Base-by-base conservation (phyloP, 2,113 vertebrate species). In the Otus sunia region DNA sequence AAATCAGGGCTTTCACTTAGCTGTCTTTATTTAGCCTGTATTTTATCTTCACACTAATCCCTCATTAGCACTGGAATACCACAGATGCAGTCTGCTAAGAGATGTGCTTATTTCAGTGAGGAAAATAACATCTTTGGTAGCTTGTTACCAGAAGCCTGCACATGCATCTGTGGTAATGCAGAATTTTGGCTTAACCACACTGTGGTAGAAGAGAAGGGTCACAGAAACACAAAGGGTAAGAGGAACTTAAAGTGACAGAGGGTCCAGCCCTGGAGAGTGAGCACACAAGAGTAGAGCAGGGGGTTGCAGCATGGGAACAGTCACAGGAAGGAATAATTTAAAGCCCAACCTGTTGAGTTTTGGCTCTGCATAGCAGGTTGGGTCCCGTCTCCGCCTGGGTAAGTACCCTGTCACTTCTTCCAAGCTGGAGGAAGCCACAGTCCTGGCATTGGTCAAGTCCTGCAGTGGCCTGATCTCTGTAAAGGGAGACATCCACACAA, bases 331-430 rank as follows among this genome's bases (percentile, higher is more conserved):
- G 11, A 73, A 76, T 8, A 64, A 20, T 69, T 91, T 66, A 86
- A 96, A 90, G 53, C 52, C 93, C 64, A 64, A 98, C 97, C 93
- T 94, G 2, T 50, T 75, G 18, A 98, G 10, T 29, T 25, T n/a
- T 21, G 97, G 98, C 66, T 98, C 97, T 68, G 80, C 37, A 25
- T 98, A 98, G 93, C 77, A 94, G 67, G 43, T 5, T 59, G 95
- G 82, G 11, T 71, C 79, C 50, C 4, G 78, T 27, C 67, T 96
- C 69, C 68, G 85, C 39, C 81, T 91, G 15, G 30, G 68, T 25
- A 49, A 23, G 45, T 15, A 22, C 18, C 3, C 15, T 52, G 62
- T 36, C 13, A 1, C 27, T 32, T 77, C 86, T 68, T 93, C 95
- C 0, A 6, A 58, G 59, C 39, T 10, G 5, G 50, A 45, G 14